phyloP scores from a whole-genome alignment of 35 echinoderm and acorn worm genomes.

The Strongylocentrotus purpuratus region DNA sequence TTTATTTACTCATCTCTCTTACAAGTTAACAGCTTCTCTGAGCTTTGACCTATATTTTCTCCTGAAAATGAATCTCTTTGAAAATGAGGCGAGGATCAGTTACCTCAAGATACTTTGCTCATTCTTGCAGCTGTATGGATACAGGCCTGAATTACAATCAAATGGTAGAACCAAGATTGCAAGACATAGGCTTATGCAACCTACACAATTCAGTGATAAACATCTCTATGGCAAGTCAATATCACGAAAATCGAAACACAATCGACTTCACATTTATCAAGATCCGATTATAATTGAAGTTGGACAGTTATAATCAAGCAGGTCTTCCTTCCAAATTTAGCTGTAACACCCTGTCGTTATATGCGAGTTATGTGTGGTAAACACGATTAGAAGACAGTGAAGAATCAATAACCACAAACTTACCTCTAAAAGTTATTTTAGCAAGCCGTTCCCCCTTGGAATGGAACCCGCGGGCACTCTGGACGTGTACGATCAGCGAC shows the following conservation, averaged over 20 bases:
- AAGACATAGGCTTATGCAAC: too few relatives aligned
- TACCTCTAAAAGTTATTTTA: constrained; percentile 76
- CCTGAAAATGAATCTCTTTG: too few relatives aligned
- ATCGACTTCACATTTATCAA: neutral
- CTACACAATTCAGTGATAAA: too few relatives aligned
- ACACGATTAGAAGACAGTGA: neutral
- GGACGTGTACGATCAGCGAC: constrained; percentile 70
- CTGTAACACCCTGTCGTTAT: neutral
- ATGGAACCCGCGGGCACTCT: constrained; percentile 72
- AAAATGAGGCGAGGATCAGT: too few relatives aligned
- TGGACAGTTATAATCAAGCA: neutral
- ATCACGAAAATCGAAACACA: neutral
- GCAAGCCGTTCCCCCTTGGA: constrained; percentile 68
- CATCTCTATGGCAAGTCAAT: neutral
- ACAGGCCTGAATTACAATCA: too few relatives aligned
- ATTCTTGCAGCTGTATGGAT: too few relatives aligned
- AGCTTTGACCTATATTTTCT: too few relatives aligned
- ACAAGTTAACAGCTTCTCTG: too few relatives aligned
- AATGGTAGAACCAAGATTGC: too few relatives aligned
- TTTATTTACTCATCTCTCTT: too few relatives aligned
- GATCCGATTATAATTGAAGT: neutral
- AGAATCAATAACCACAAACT: constrained; percentile 34
- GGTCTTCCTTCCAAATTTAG: neutral
- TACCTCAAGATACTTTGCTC: too few relatives aligned
- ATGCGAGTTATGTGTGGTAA: neutral